phyloP scores from a whole-genome alignment of 2,113 vertebrate genomes.

The Lichenostomus cassidix region DNA sequence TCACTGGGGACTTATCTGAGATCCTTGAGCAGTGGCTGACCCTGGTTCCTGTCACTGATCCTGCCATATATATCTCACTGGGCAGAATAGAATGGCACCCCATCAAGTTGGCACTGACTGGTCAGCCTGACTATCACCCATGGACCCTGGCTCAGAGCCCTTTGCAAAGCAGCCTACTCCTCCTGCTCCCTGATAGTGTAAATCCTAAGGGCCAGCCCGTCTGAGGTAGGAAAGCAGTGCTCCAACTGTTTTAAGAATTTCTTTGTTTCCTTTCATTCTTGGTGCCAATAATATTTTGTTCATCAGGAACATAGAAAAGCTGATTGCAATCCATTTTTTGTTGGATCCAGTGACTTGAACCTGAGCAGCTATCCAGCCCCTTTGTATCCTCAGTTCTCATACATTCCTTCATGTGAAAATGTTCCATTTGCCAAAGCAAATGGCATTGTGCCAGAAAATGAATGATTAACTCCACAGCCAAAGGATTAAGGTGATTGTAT shows the following conservation, averaged over 20 bases:
- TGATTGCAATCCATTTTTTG: neutral
- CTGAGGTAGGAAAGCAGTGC: neutral
- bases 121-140: neutral
- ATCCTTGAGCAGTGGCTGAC: neutral
- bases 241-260: neutral
- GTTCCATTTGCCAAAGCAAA: neutral
- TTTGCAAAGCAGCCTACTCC: neutral
- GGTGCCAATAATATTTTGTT: neutral
- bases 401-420: neutral
- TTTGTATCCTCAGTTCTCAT: neutral
- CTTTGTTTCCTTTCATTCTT: neutral
- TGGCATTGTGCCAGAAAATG: neutral
- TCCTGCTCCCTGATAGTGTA: neutral
- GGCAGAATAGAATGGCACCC: neutral
- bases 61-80: neutral
- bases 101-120: neutral
- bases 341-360: neutral
- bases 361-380: neutral
- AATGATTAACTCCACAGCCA: neutral
- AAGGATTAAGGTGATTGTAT: neutral
- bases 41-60: neutral
- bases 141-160: neutral
- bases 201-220: neutral
- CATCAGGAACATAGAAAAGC: neutral
- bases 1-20: neutral